These are phyloP conservation scores for Chrysoperla carnea DNA, from an alignment of 1,140 invertebrate species.

Conservation along the genomic window DNA sequence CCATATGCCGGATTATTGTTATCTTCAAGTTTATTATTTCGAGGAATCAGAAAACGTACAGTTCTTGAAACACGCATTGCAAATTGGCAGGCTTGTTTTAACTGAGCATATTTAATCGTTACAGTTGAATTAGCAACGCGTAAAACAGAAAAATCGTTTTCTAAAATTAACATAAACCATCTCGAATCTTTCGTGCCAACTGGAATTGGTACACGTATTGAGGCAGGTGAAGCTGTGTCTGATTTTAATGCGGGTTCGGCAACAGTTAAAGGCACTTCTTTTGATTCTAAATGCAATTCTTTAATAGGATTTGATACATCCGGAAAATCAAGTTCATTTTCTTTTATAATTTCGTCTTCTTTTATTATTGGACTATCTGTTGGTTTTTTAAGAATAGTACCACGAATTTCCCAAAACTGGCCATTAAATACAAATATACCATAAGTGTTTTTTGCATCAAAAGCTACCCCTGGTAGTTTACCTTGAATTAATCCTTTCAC, in stretches of 20 bases:
- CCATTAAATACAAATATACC: not conserved
- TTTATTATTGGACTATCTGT: not conserved
- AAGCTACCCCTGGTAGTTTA: not conserved
- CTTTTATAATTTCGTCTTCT: not conserved
- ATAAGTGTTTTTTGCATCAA: not conserved
- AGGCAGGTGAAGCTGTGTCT: not conserved
- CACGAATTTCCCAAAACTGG: not conserved
- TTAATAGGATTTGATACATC: not conserved
- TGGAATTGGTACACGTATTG: constrained; percentile 7
- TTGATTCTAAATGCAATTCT: not conserved
- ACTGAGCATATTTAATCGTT: constrained; percentile 14
- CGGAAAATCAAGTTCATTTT: not conserved
- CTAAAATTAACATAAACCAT: constrained; percentile 14
- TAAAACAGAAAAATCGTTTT: constrained; percentile 12
- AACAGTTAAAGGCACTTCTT: not conserved
- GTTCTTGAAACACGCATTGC: constrained; percentile 9
- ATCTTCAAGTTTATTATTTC: constrained; percentile 4
- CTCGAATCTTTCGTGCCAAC: constrained; percentile 5
- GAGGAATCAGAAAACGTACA: constrained; percentile 1
- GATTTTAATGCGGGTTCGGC: not conserved
- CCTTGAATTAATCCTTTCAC: not conserved
- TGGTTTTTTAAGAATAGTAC: not conserved
- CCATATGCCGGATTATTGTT: constrained; percentile 9
- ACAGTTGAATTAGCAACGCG: constrained; percentile 9
- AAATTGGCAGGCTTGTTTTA: constrained; percentile 8